Evolutionary conservation across 2,888 invertebrate species (phyloP), one percentile per base, ranked within the genome.

Genomic region (Ceraclea dissimilis): DNA sequence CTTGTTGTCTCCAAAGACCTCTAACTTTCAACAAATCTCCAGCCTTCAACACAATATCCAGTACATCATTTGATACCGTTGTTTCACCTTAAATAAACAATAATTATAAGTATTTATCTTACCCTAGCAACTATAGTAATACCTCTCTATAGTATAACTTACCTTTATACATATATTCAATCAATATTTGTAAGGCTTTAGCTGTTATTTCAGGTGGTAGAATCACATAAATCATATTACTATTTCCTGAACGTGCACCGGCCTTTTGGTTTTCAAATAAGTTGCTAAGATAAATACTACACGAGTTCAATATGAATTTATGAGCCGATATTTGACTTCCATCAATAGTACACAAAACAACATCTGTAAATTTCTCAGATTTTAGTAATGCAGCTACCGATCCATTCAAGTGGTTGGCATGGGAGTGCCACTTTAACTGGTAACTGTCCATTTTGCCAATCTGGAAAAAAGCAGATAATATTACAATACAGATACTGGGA

Each of bases 351-450:
- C 89, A 86, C 57, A 91, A 72, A 59, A 88, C 82, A 55, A 90
- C 90, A 70, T 91, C 91, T 47, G 90, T 86, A 69, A 88, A 91
- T 63, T 86, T 82, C 68, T 90, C 90, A 66, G 87, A 88, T 59
- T 87, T 84, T 17, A 86, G 81, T 66, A 88, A 71, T 17, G 87
- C 84, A 58, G 90, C 86, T 51, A 91, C 86, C 60, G 89, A 90
- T 52, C 87, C 84, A 72, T 90, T 90, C 65, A 91, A 77, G 74
- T 90, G 88, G 26, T 86, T 82, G 66, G 86, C 83, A 76, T 89
- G 90, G 63, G 90, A 90, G 72, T 90, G 88, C 91, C 91, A 91
- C 78, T 91, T 91, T 53, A 91, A 78, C 72, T 91, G 90, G 71
- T 90, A 91, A 66, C 90, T 91, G 71, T 91, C 91, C 66, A 62